These are phyloP conservation scores for Tigriopus californicus DNA, from an alignment of 2,888 invertebrate species.

Conservation along the genomic window DNA sequence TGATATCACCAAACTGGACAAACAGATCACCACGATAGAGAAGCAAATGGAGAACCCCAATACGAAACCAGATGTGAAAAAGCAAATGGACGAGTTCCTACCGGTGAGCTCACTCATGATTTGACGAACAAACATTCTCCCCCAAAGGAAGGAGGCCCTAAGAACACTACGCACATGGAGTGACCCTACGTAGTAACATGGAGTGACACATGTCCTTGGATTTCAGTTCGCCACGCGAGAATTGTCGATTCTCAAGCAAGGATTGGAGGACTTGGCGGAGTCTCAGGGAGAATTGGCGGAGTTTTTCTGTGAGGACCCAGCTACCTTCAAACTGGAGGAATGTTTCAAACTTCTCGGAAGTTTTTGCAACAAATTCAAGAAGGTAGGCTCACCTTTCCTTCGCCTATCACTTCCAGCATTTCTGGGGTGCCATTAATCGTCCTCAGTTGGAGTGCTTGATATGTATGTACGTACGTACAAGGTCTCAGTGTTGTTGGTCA, in stretches of 20 bases:
- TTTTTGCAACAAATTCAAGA: slow-evolving; percentile 64
- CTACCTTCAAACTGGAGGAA: slow-evolving; percentile 77
- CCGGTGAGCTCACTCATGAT: slow-evolving; percentile 34
- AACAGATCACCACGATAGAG: slow-evolving; percentile 45
- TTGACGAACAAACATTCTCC: neutral
- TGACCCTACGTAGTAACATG: too few relatives aligned
- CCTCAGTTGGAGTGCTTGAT: too few relatives aligned
- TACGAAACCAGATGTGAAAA: slow-evolving; percentile 59
- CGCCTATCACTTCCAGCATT: too few relatives aligned
- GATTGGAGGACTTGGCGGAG: slow-evolving; percentile 20
- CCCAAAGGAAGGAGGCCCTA: too few relatives aligned
- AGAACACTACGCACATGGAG: too few relatives aligned
- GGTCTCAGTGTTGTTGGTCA: too few relatives aligned
- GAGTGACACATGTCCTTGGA: neutral
- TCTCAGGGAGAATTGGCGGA: slow-evolving; percentile 39
- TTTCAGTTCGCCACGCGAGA: slow-evolving; percentile 54
- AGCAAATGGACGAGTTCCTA: slow-evolving; percentile 71
- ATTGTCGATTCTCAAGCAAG: slow-evolving; percentile 40
- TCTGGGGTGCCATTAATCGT: too few relatives aligned
- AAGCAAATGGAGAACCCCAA: slow-evolving; percentile 54
- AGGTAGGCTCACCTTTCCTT: slow-evolving; percentile 34
- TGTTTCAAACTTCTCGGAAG: slow-evolving; percentile 73
- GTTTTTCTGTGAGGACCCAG: slow-evolving; percentile 84
- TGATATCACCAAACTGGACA: slow-evolving; percentile 62
- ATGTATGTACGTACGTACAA: too few relatives aligned